Percentiles rank a stretch among this genome's conserved stretches.
phyloP scores from a whole-genome alignment of 2,888 invertebrate species.

The Dicroscelio sp. region DNA sequence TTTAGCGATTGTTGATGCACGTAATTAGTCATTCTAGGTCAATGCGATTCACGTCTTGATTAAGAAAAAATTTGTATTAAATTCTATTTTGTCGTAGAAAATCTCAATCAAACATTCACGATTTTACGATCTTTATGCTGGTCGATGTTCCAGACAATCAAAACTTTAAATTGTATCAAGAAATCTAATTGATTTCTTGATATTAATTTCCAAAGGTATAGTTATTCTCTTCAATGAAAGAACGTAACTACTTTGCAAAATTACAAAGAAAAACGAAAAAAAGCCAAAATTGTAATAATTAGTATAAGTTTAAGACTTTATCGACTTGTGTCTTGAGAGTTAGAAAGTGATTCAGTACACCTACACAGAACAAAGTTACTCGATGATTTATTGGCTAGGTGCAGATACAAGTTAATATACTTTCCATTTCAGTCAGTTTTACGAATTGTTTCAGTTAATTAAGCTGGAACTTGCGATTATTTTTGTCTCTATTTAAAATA shows the following conservation, averaged over 20 bases:
- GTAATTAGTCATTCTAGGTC: constrained; percentile 44
- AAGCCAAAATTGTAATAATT: constrained; percentile 33
- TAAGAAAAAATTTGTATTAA: background rate
- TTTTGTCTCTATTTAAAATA: background rate
- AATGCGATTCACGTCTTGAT: constrained; percentile 12
- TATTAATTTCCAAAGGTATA: too few species aligned
- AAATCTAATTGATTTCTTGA: too few species aligned
- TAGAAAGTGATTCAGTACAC: constrained; percentile 39
- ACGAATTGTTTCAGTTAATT: constrained; percentile 39
- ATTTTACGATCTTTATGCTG: background rate
- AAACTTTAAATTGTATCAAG: too few species aligned
- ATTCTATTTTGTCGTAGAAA: background rate
- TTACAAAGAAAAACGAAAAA: too few species aligned
- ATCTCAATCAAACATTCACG: background rate
- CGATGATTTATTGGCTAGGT: constrained; percentile 31
- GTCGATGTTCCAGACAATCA: too few species aligned
- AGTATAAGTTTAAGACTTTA: constrained; percentile 19
- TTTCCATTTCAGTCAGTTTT: constrained; percentile 3
- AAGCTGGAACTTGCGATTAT: constrained; percentile 14
- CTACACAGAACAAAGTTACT: constrained; percentile 16
- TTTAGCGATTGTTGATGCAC: constrained; percentile 4
- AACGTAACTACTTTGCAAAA: too few species aligned
- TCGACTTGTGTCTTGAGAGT: constrained; percentile 40
- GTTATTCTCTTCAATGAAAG: too few species aligned
- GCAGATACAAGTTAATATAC: constrained; percentile 23